Percentiles rank a stretch among this genome's conserved stretches.
These are phyloP conservation scores for Apamea crenata DNA, from an alignment of 2,888 invertebrate species.

Conservation along the genomic window DNA sequence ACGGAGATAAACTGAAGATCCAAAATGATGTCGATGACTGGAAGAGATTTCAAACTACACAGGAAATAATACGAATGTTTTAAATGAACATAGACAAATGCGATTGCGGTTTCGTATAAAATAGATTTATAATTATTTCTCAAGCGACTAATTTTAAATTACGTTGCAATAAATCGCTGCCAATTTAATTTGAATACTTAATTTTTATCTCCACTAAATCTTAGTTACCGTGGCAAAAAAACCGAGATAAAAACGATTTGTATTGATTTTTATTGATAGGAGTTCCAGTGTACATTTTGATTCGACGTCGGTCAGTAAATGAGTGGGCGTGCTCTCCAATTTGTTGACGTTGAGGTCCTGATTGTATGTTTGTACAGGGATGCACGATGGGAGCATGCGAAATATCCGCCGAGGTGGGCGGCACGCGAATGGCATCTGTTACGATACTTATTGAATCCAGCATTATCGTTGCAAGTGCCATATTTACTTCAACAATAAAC, in stretches of 20 bases:
- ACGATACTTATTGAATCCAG: constrained; percentile 73
- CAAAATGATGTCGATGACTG: constrained; percentile 59
- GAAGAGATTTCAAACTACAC: constrained; percentile 52
- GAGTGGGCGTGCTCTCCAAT: constrained; percentile 84
- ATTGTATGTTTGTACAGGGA: constrained; percentile 82
- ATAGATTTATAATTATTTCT: constrained; percentile 4
- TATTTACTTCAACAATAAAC: constrained; percentile 70
- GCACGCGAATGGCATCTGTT: constrained; percentile 76
- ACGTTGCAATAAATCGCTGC: constrained; percentile 34
- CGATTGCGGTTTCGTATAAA: constrained; percentile 15
- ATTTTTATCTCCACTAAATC: constrained; percentile 22
- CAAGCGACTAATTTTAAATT: constrained; percentile 23
- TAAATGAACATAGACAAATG: constrained; percentile 10
- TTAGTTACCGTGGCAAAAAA: constrained; percentile 17
- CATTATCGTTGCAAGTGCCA: constrained; percentile 71
- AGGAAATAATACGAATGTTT: constrained; percentile 4
- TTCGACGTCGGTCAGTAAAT: constrained; percentile 71
- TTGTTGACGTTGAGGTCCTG: constrained; percentile 84
- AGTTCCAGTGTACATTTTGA: constrained; percentile 60
- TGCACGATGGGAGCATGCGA: constrained; percentile 77
- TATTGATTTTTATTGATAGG: constrained; percentile 42
- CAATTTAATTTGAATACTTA: constrained; percentile 31
- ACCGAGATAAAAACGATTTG: constrained; percentile 19
- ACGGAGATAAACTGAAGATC: constrained; percentile 75
- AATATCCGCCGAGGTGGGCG: constrained; percentile 77